These are phyloP conservation scores for Ginglymostoma cirratum DNA, from an alignment of 2,113 vertebrate species.

Conservation along the genomic window DNA sequence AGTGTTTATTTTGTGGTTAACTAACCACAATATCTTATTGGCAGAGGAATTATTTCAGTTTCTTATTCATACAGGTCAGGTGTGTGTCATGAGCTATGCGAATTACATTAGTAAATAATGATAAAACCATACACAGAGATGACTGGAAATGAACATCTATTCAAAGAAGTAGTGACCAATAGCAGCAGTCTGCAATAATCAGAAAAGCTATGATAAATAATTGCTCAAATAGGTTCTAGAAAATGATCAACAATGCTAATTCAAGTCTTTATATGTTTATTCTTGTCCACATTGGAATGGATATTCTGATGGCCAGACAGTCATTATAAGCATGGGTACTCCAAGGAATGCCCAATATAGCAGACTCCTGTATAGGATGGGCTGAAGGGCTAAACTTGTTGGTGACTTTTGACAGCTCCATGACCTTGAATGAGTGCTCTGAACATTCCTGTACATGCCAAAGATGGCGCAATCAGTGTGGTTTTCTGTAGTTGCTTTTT, in stretches of 20 bases:
- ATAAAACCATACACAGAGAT: neutral
- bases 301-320: no score
- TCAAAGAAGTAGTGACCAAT: neutral
- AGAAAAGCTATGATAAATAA: neutral
- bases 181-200: neutral
- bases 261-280: neutral
- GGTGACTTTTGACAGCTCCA: no score
- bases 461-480: no score
- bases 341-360: no score
- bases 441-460: no score
- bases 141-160: neutral
- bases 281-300: neutral
- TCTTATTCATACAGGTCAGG: neutral
- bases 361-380: no score
- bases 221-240: neutral
- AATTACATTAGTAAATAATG: neutral
- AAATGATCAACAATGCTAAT: neutral
- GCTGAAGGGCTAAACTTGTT: no score
- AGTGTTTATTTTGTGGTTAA: neutral
- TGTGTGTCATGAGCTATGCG: neutral
- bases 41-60: neutral
- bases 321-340: no score
- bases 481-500: no score
- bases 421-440: no score
- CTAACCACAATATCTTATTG: neutral